Evolutionary conservation across 1,140 invertebrate genomes (phyloP).

Genomic region (Trichonephila clavipes): DNA sequence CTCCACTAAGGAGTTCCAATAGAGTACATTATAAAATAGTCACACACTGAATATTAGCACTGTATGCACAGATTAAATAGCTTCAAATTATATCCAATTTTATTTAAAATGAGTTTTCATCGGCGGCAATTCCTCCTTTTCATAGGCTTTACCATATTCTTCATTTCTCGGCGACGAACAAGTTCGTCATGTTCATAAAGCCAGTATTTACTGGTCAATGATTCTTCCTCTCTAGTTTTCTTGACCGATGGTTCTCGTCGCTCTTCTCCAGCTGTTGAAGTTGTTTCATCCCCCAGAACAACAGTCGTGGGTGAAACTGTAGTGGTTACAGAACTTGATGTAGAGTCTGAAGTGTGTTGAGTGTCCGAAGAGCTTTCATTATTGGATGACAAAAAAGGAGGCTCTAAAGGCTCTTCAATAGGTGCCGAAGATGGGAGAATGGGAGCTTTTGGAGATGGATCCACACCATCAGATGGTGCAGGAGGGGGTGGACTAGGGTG

Average conservation of each 20-base stretch:
- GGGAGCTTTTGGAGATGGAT: background rate
- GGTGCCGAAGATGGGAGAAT: slow-evolving; percentile 6
- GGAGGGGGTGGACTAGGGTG: slow-evolving; percentile 73
- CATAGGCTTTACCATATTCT: background rate
- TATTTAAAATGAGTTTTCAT: background rate
- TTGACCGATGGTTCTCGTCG: background rate
- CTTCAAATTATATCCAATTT: slow-evolving; percentile 3
- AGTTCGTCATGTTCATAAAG: background rate
- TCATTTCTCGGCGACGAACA: background rate
- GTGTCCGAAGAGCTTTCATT: slow-evolving; percentile 55
- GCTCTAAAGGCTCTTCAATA: slow-evolving; percentile 23
- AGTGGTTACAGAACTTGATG: slow-evolving; percentile 52
- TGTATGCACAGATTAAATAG: slow-evolving; percentile 16
- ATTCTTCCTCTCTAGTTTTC: background rate
- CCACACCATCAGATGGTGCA: slow-evolving; percentile 34
- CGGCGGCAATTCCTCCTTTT: background rate
- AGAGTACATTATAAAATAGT: slow-evolving; percentile 3
- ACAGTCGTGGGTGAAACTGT: slow-evolving; percentile 54
- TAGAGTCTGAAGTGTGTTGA: slow-evolving; percentile 56
- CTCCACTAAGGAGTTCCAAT: background rate
- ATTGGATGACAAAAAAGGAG: slow-evolving; percentile 12
- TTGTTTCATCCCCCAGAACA: background rate
- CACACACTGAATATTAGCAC: slow-evolving; percentile 21
- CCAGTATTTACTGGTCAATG: background rate
- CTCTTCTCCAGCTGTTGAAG: background rate